Percentiles rank a stretch among this genome's conserved stretches.
Evolutionary conservation across 2,888 invertebrate species (phyloP).

Genomic region (Trilocha varians): DNA sequence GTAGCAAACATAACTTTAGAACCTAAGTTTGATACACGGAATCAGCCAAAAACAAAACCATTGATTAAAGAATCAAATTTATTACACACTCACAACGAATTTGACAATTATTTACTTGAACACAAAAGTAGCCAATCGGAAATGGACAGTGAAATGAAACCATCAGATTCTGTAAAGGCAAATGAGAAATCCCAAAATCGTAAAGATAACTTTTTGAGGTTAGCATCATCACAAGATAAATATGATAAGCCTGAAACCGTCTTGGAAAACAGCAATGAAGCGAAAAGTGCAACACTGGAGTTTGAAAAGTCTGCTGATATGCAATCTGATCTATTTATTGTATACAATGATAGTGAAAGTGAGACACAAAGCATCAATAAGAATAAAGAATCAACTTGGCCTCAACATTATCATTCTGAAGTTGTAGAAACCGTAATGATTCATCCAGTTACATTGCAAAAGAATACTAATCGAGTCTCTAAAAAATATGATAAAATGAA

Average conservation of each 20-base stretch:
- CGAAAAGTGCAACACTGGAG: background rate
- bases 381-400: slow-evolving; percentile 15
- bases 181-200: too few relatives aligned
- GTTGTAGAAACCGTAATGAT: slow-evolving; percentile 17
- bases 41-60: too few relatives aligned
- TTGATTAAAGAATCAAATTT: too few relatives aligned
- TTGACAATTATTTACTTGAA: too few relatives aligned
- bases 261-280: background rate
- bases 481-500: background rate
- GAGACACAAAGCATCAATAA: slow-evolving; percentile 12
- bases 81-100: too few relatives aligned
- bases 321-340: slow-evolving; percentile 43
- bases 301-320: slow-evolving; percentile 28
- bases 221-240: too few relatives aligned
- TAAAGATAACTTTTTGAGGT: too few relatives aligned
- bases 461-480: background rate
- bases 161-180: too few relatives aligned
- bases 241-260: slow-evolving; percentile 27
- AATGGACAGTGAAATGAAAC: too few relatives aligned
- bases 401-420: slow-evolving; percentile 16
- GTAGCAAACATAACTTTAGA: slow-evolving; percentile 37
- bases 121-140: too few relatives aligned
- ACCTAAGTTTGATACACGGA: slow-evolving; percentile 33
- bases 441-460: slow-evolving; percentile 9
- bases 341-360: slow-evolving; percentile 42